A percentile compares a stretch with the other conserved stretches of the same genome.
phyloP scores from a whole-genome alignment of 2,113 vertebrate species.

The Onychorhynchus coronatus region DNA sequence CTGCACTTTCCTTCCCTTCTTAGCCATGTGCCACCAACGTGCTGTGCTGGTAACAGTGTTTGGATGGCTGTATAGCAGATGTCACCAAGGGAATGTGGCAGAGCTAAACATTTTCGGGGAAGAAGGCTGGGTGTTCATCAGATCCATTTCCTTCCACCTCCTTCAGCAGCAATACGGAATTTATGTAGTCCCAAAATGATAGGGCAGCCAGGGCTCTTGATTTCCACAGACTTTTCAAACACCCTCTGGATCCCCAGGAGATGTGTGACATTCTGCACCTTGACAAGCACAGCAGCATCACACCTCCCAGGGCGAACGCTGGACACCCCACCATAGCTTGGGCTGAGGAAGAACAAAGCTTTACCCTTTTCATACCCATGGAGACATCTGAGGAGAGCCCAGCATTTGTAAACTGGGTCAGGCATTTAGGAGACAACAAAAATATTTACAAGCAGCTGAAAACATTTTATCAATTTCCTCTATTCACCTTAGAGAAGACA shows the following conservation, averaged over 20 bases:
- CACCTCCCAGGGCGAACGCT: neutral
- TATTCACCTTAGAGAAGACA: neutral
- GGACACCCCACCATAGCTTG: neutral
- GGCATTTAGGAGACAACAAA: neutral
- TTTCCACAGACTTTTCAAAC: neutral
- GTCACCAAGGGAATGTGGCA: neutral
- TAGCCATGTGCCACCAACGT: neutral
- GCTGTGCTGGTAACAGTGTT: neutral
- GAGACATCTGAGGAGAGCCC: neutral
- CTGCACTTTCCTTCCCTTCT: neutral
- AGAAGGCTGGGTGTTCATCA: neutral
- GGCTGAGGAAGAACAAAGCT: neutral
- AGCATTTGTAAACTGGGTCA: neutral
- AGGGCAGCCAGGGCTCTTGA: neutral
- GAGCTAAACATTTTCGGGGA: neutral
- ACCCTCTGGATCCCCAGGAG: neutral
- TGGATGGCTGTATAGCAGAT: neutral
- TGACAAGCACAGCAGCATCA: neutral
- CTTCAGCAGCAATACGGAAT: neutral
- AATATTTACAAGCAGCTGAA: neutral
- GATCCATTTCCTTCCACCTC: neutral
- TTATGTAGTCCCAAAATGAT: neutral
- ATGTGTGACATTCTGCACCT: neutral
- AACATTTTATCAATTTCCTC: neutral
- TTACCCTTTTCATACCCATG: neutral